Conservation (phyloP, 2,797 vertebrate species). For the Apogon talboti region DNA sequence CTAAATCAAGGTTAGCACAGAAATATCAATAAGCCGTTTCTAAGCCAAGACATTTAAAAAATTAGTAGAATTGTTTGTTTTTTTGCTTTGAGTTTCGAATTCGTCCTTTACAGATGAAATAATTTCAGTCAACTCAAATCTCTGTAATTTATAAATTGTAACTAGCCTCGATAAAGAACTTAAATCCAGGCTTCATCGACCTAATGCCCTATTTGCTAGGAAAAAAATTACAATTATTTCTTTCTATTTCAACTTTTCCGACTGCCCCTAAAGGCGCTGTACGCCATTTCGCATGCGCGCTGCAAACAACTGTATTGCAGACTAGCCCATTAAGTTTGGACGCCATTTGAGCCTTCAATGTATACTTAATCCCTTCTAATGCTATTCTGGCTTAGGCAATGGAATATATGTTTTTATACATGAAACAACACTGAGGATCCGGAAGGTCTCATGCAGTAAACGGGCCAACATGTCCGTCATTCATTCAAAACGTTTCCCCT, state of each 20-base stretch:
- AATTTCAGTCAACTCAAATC: too few species aligned
- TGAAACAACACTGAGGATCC: background rate
- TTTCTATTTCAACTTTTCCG: background rate
- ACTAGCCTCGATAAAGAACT: background rate
- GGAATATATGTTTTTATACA: background rate
- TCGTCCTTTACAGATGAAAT: background rate
- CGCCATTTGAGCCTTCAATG: constrained; percentile 71
- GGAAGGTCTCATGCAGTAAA: rapidly evolving
- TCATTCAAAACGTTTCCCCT: constrained; percentile 65
- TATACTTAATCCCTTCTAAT: background rate
- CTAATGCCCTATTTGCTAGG: too few species aligned
- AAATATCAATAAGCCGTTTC: too few species aligned
- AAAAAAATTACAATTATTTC: background rate
- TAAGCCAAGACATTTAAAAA: background rate
- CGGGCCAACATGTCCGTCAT: constrained; percentile 31
- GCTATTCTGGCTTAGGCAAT: background rate
- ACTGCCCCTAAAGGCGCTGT: constrained; percentile 20
- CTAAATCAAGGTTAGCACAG: too few species aligned
- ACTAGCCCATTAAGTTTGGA: constrained; percentile 49
- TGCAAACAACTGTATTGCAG: constrained; percentile 25
- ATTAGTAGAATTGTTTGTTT: too few species aligned
- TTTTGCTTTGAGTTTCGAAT: background rate
- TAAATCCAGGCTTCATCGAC: too few species aligned
- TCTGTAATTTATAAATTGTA: background rate
- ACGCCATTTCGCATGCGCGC: constrained; percentile 81